Evolutionary conservation across 2,797 vertebrate species (phyloP).

Genomic region (Nyctibius grandis): DNA sequence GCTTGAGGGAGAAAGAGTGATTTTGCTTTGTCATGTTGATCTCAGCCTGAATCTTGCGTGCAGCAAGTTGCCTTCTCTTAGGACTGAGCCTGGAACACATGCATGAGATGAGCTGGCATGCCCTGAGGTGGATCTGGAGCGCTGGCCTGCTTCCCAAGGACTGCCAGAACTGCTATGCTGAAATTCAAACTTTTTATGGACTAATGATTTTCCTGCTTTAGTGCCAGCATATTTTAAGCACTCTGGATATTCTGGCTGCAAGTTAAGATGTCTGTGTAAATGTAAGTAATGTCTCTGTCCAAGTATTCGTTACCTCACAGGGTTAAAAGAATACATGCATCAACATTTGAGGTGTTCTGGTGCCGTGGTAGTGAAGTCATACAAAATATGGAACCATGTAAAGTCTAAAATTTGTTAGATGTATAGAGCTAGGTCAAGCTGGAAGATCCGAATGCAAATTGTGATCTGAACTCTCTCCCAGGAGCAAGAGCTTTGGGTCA

Average conservation of each 20-base stretch:
- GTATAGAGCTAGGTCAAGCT: neutral
- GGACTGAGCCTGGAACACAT: neutral
- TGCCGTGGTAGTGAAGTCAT: neutral
- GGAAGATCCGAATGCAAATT: conserved; percentile 19
- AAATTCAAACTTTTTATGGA: neutral
- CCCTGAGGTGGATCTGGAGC: neutral
- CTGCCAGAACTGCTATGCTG: neutral
- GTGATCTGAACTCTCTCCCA: neutral
- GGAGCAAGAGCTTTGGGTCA: conserved; percentile 30
- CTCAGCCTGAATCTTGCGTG: neutral
- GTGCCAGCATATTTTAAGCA: neutral
- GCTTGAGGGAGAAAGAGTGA: neutral
- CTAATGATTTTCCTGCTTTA: neutral
- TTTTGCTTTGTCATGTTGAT: conserved; percentile 2
- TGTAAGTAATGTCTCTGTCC: neutral
- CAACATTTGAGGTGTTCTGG: neutral
- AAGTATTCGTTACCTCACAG: neutral
- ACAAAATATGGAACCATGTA: neutral
- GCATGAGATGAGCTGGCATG: neutral
- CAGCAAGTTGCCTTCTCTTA: neutral
- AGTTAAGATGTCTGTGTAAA: neutral
- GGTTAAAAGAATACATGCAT: neutral
- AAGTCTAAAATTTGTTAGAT: neutral
- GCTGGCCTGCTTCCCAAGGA: conserved; percentile 10
- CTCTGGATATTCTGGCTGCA: neutral